phyloP scores from a whole-genome alignment of 2,888 invertebrate genomes.

The Leucozona laternaria region DNA sequence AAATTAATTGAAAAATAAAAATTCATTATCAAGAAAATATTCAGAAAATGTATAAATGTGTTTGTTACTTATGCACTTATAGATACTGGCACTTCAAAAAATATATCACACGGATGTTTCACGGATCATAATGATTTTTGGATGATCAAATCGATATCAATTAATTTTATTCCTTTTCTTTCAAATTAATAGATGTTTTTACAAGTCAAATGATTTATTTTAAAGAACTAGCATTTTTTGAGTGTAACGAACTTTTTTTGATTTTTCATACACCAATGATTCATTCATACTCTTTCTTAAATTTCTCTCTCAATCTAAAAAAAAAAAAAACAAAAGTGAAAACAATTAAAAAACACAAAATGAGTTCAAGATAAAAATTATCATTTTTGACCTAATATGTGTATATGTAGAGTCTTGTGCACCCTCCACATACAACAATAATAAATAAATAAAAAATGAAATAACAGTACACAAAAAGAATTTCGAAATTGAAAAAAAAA shows the following conservation, averaged over 20 bases:
- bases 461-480: slow-evolving; percentile 9
- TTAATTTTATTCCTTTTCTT: no score
- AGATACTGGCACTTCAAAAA: no score
- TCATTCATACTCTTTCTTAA: background rate
- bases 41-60: no score
- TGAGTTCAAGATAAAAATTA: slow-evolving; percentile 30
- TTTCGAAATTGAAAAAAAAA: background rate
- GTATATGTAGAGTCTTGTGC: background rate
- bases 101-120: no score
- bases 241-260: slow-evolving; percentile 27
- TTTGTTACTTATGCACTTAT: no score
- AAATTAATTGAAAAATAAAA: no score
- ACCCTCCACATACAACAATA: slow-evolving; percentile 1
- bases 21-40: no score
- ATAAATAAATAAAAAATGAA: background rate
- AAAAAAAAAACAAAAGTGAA: background rate
- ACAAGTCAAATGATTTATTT: background rate
- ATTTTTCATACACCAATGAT: background rate
- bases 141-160: no score
- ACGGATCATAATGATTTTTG: no score
- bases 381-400: slow-evolving; percentile 29
- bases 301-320: background rate
- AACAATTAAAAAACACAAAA: background rate
- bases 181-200: no score
- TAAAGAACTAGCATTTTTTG: background rate